Evolutionary conservation across 2,797 vertebrate species (phyloP).

Genomic region (Eospalax fontanierii): DNA sequence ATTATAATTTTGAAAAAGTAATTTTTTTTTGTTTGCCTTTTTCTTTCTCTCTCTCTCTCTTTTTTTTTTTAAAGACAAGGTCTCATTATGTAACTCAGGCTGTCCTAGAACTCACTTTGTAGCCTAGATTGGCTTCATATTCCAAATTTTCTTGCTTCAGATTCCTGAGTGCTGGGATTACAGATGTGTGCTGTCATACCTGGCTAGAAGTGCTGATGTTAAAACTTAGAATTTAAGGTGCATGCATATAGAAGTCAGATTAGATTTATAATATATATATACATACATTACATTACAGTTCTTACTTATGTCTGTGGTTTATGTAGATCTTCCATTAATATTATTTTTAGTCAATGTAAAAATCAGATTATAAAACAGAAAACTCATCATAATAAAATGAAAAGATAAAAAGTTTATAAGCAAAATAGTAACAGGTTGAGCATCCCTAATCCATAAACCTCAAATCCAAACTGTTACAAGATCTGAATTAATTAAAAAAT

Average conservation of each 20-base stretch:
- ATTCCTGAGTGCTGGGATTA: neutral
- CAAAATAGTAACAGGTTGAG: slow-evolving; percentile 2
- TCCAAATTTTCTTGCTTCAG: neutral
- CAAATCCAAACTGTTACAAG: neutral
- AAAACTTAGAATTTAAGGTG: slow-evolving; percentile 49
- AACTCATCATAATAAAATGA: slow-evolving; percentile 54
- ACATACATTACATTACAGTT: neutral
- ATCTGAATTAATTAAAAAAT: too few relatives aligned
- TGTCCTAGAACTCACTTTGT: neutral
- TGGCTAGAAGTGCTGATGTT: neutral
- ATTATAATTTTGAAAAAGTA: slow-evolving; percentile 52
- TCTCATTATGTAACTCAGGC: neutral
- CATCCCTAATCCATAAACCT: neutral
- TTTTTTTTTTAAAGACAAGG: neutral
- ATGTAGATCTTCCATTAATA: slow-evolving; percentile 37
- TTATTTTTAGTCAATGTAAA: slow-evolving; percentile 41
- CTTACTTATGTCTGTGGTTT: slow-evolving; percentile 36
- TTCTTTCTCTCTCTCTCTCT: neutral
- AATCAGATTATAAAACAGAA: slow-evolving; percentile 26
- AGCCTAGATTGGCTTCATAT: neutral
- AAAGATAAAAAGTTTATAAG: slow-evolving; percentile 39
- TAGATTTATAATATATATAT: neutral
- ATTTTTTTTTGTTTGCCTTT: neutral
- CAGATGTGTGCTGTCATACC: too few relatives aligned
- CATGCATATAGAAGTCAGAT: neutral